Percentiles rank a stretch among this genome's conserved stretches.
These are phyloP conservation scores for Drosophila rellima DNA, from an alignment of 2,888 invertebrate species.

Conservation along the genomic window DNA sequence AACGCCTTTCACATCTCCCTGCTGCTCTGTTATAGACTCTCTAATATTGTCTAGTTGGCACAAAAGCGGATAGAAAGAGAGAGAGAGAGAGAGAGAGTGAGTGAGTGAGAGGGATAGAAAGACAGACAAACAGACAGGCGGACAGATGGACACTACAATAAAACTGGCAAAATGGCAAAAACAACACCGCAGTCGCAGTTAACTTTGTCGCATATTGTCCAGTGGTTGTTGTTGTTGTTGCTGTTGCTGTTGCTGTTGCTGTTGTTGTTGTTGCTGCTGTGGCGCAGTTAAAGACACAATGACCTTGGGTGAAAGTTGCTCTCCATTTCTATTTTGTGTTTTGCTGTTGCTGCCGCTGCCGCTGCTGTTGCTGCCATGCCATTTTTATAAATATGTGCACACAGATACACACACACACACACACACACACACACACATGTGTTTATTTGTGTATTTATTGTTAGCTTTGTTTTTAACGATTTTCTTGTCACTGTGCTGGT, in stretches of 20 bases:
- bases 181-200: conserved; percentile 41
- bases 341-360: conserved; percentile 39
- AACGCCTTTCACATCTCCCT: conserved; percentile 30
- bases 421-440: conserved; percentile 2
- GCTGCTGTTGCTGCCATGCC: conserved; percentile 54
- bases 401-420: conserved; percentile 8
- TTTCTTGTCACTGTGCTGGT: conserved; percentile 53
- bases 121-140: neutral
- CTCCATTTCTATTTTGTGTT: conserved; percentile 79
- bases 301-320: conserved; percentile 79
- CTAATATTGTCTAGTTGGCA: conserved; percentile 24
- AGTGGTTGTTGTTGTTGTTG: conserved; percentile 40
- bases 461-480: conserved; percentile 57
- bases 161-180: conserved; percentile 48
- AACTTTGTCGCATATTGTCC: conserved; percentile 68
- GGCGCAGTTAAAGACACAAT: conserved; percentile 78
- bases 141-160: conserved; percentile 36
- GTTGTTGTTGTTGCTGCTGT: conserved; percentile 38
- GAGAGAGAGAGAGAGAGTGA: neutral
- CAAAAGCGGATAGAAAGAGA: conserved; percentile 14
- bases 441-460: conserved; percentile 69
- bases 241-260: conserved; percentile 26
- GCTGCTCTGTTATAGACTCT: neutral
- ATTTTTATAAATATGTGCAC: conserved; percentile 50
- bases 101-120: conserved; percentile 3